Conservation (phyloP, 2,888 invertebrate species). For the Pammene aurita region DNA sequence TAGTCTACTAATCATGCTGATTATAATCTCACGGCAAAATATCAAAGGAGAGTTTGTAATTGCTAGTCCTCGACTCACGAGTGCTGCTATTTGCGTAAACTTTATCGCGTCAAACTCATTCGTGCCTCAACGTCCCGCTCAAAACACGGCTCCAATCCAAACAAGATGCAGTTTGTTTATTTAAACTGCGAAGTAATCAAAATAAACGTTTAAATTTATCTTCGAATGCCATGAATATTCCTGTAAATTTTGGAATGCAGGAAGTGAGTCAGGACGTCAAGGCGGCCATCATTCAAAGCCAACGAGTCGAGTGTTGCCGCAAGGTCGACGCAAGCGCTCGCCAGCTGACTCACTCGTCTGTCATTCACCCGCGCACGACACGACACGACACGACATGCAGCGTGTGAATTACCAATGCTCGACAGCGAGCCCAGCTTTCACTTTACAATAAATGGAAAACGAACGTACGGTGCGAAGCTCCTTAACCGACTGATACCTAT, state of each 20-base stretch:
- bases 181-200: conserved; percentile 36
- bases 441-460: too few relatives aligned
- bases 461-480: too few relatives aligned
- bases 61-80: neutral
- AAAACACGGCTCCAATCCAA: conserved; percentile 29
- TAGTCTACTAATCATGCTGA: too few relatives aligned
- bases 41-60: conserved; percentile 11
- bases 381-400: too few relatives aligned
- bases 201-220: conserved; percentile 46
- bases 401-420: neutral
- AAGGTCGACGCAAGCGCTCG: conserved; percentile 57
- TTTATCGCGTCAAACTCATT: conserved; percentile 13
- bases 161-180: conserved; percentile 38
- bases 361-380: conserved; percentile 43
- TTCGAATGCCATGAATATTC: conserved; percentile 49
- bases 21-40: neutral
- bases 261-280: conserved; percentile 68
- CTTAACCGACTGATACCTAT: too few relatives aligned
- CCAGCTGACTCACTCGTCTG: conserved; percentile 47
- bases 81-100: conserved; percentile 12
- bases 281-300: conserved; percentile 61
- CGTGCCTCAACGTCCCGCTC: neutral
- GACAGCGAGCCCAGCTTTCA: neutral
- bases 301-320: conserved; percentile 57
- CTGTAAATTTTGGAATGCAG: conserved; percentile 49